Base-by-base conservation (phyloP, 2,113 vertebrate species). In the Acrocephalus kingi region DNA sequence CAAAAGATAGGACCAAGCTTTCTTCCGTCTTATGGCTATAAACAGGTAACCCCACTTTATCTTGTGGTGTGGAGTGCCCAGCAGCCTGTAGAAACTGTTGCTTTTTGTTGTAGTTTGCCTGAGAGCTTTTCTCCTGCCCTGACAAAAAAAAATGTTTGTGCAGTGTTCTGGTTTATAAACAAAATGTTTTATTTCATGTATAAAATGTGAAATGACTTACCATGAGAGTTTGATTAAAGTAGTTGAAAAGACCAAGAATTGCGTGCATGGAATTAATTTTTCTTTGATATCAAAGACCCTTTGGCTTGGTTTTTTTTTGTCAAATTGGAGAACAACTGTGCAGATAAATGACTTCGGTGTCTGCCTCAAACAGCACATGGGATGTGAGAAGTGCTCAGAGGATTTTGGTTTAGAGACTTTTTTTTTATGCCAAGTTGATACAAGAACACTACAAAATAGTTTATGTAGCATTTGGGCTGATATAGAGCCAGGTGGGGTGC, bases 271-370 rank as follows among this genome's bases (percentile, higher is more conserved):
- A 79, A 56, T 86, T 77, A 84, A 55, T 90, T 86, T 91, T 94
- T 87, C 75, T 96, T 95, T 90, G 43, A 45, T 93, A 96, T 78
- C 49, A 81, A 93, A 91, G 87, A 71, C 52, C 17, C 23, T 88
- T 92, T 93, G 78, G 43, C 89, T 85, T 93, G 43, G 8, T 0
- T 4, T 76, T 63, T 97, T 97, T 93, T 90, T 77, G 30, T 94
- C 72, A 74, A 80, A 84, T 52, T 55, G 35, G 69, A 94, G 68
- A 92, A 77, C 39, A 90, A 93, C 59, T 67, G 25, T 62, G 79
- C 15, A 81, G 93, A 93, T 77, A 87, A 95, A 95, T 64, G 3
- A 93, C 81, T 79, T 82, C 1, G 41, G 75, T 83, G 59, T 84
- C 35, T 94, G 76, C 33, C 51, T 94, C 30, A 82, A 84, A 95